These are phyloP conservation scores for Drosophila nr. perissopoda DNA, from an alignment of 2,888 invertebrate species.

Conservation along the genomic window DNA sequence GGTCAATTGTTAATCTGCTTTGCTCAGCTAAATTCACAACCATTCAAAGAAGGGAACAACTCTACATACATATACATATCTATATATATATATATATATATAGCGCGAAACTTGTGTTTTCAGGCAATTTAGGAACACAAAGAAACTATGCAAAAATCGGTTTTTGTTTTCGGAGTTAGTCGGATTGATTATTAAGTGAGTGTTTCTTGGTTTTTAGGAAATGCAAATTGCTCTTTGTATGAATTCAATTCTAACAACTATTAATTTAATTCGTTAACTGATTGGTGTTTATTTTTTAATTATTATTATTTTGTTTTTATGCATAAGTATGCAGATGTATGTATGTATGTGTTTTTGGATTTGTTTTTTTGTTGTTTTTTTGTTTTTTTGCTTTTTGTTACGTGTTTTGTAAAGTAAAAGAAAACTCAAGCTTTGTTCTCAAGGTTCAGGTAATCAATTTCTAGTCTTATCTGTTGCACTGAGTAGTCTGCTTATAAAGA, in stretches of 20 bases:
- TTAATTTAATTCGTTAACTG: constrained; percentile 4
- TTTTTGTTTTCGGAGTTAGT: not conserved
- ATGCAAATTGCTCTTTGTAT: constrained; percentile 9
- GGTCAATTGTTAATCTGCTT: constrained; percentile 47
- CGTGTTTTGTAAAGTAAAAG: constrained; percentile 63
- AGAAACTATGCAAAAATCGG: not conserved
- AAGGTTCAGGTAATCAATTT: constrained; percentile 80
- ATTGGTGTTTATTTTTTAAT: not conserved
- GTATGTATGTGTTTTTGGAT: constrained; percentile 9
- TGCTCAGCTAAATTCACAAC: constrained; percentile 63
- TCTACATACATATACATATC: not conserved
- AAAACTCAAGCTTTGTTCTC: constrained; percentile 77
- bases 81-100: not conserved
- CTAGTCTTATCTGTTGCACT: constrained; percentile 79
- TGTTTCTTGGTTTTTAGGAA: constrained; percentile 1
- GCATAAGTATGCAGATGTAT: constrained; percentile 17
- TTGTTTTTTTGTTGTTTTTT: not conserved
- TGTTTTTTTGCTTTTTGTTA: constrained; percentile 27
- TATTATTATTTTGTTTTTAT: constrained; percentile 14
- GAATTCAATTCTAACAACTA: constrained; percentile 6
- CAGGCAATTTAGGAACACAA: constrained; percentile 7
- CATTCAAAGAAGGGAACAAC: constrained; percentile 55
- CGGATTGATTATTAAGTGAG: not conserved
- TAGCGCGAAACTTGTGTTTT: constrained; percentile 3
- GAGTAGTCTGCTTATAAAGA: constrained; percentile 74